Evolutionary conservation across 2,888 invertebrate genomes (phyloP).

Genomic region (Campoplex capitator): DNA sequence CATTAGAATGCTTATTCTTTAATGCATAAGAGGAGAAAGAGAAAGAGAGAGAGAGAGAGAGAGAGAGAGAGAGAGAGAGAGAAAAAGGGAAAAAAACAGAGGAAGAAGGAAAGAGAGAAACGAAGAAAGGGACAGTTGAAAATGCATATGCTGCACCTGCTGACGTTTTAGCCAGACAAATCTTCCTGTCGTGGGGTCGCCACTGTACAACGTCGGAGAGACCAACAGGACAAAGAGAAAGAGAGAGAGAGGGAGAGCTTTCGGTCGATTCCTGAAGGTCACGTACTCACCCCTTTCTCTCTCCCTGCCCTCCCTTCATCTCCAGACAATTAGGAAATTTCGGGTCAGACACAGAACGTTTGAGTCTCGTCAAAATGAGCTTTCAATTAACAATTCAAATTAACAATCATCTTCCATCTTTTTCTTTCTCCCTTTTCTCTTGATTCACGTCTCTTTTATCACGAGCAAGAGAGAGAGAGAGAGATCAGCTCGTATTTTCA

Average conservation of each 20-base stretch:
- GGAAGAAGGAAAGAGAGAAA: background rate
- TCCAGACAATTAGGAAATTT: constrained; percentile 52
- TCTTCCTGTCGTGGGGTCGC: constrained; percentile 45
- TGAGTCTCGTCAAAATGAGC: constrained; percentile 38
- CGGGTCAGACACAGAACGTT: constrained; percentile 57
- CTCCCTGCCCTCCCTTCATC: constrained; percentile 14
- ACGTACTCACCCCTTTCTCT: constrained; percentile 33
- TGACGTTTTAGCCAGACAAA: constrained; percentile 57
- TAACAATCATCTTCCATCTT: constrained; percentile 4
- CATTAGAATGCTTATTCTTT: constrained; percentile 23
- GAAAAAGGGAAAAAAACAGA: no score
- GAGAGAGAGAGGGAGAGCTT: constrained; percentile 30
- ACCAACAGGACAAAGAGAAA: constrained; percentile 6
- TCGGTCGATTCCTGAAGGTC: constrained; percentile 65
- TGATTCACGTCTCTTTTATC: background rate
- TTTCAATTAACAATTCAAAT: constrained; percentile 33
- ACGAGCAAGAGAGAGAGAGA: background rate
- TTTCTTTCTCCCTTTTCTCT: background rate
- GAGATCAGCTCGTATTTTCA: background rate
- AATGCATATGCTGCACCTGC: constrained; percentile 59
- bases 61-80: background rate
- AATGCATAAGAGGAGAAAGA: background rate
- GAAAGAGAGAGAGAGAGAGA: no score
- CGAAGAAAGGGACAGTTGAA: constrained; percentile 15
- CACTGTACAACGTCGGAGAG: constrained; percentile 2